phyloP scores from a whole-genome alignment of 2,888 invertebrate genomes.

The Catocala sponsa region DNA sequence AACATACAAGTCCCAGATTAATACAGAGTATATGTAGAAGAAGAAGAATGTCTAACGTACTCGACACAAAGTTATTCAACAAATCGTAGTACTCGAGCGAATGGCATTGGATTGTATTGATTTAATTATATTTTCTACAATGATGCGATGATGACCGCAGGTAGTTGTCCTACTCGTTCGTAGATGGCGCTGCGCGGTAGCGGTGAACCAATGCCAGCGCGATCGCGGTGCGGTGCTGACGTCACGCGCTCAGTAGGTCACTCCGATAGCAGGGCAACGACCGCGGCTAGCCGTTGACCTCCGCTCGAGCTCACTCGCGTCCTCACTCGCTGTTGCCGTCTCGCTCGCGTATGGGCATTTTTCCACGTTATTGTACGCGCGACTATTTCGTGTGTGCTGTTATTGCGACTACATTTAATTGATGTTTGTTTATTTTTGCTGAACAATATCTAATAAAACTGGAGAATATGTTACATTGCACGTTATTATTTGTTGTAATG shows the following conservation, averaged over 20 bases:
- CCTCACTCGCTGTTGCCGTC: constrained; percentile 76
- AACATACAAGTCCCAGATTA: background rate
- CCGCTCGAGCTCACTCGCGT: constrained; percentile 83
- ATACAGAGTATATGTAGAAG: background rate
- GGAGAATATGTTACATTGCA: constrained; percentile 32
- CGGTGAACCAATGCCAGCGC: constrained; percentile 73
- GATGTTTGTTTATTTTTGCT: constrained; percentile 64
- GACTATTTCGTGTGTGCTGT: constrained; percentile 66
- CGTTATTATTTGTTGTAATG: constrained; percentile 32
- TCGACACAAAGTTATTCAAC: constrained; percentile 33
- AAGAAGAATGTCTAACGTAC: constrained; percentile 13
- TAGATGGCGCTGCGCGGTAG: constrained; percentile 80
- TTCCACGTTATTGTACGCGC: constrained; percentile 77
- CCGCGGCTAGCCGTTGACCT: constrained; percentile 89
- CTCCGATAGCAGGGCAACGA: constrained; percentile 89
- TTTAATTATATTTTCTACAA: constrained; percentile 45
- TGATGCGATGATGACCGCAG: constrained; percentile 42
- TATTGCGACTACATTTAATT: constrained; percentile 68
- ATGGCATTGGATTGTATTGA: constrained; percentile 37
- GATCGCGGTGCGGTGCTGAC: constrained; percentile 84
- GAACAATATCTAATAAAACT: constrained; percentile 50
- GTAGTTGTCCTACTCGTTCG: constrained; percentile 69
- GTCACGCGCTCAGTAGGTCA: constrained; percentile 89
- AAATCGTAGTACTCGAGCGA: constrained; percentile 23
- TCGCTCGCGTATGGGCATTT: constrained; percentile 72